phyloP scores from a whole-genome alignment of 2,797 vertebrate species.

The Ptychobarbus kaznakovi region DNA sequence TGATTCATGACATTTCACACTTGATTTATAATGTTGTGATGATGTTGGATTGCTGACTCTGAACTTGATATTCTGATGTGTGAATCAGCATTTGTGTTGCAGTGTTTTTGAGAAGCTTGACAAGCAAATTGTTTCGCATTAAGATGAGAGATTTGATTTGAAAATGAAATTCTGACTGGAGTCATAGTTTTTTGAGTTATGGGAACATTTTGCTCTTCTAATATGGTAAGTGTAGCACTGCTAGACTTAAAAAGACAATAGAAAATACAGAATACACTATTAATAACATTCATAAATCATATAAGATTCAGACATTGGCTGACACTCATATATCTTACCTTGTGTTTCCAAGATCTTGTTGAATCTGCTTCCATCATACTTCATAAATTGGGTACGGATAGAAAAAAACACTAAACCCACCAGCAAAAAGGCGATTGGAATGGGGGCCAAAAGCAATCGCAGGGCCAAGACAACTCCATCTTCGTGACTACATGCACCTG shows the following conservation, averaged over 20 bases:
- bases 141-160: not conserved
- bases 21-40: not conserved
- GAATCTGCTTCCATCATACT: constrained; percentile 60
- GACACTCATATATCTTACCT: constrained; percentile 61
- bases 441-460: constrained; percentile 74
- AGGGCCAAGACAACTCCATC: constrained; percentile 70
- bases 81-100: not conserved
- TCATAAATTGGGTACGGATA: constrained; percentile 75
- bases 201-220: not conserved
- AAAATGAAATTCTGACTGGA: constrained; percentile 1
- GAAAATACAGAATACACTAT: not conserved
- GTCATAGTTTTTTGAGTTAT: not conserved
- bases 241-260: not conserved
- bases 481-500: constrained; percentile 70
- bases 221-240: not conserved
- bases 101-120: not conserved
- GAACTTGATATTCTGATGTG: not conserved
- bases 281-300: not conserved
- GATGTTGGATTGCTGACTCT: not conserved
- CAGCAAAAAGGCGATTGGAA: constrained; percentile 74
- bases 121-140: not conserved
- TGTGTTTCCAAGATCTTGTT: constrained; percentile 55
- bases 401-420: constrained; percentile 75
- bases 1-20: not conserved
- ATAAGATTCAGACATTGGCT: not conserved